Evolutionary conservation across 2,797 vertebrate genomes (phyloP), one percentile per base, ranked within the genome.

Genomic region (Parotocinclus haroldoi): DNA sequence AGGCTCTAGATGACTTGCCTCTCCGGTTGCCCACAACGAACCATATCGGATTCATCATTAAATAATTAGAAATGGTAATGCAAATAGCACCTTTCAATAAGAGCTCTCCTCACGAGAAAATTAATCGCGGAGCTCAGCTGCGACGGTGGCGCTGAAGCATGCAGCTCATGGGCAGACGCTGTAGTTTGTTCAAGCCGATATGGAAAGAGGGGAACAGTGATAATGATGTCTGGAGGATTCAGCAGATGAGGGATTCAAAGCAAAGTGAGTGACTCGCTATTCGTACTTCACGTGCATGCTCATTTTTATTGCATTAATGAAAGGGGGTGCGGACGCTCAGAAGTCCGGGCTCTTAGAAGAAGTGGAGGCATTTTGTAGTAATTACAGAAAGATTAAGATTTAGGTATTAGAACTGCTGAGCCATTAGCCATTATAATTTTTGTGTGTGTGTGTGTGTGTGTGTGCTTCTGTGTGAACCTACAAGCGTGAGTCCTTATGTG

Each of bases 21-120:
- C 89, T 92, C 88, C 87, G 90, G 90, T 93, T 91, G 84, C 86
- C 84, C 85, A 87, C 93, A 93, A 88, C 92, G 94, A 95, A 95
- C 93, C 94, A 91, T 93, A 95, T 96, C 95, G 94, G 94, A 96
- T 96, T 94, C 87, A 89, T 93, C 93, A 92, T 97, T 95, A 96
- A 93, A 90, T 95, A 93, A 96, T 98, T 98, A 96, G 91, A 89
- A 93, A 95, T 93, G 93, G 91, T 95, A 95, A 97, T 96, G 92
- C 90, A 93, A 95, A 95, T 92, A 95, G 91, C 95, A 88, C 88
- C 92, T 92, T 93, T 94, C 90, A 93, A 91, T 93, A 76, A 79
- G 77, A 71, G 84, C 72, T 76, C 76, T 86, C 85, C 84, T 80
- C 74, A 84, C 76, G 72, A 79, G 71, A 76, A 88, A 91, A 93